Evolutionary conservation across 64 coral and sea anemone species (phyloP).

Genomic region (Astreopora myriophthalma): DNA sequence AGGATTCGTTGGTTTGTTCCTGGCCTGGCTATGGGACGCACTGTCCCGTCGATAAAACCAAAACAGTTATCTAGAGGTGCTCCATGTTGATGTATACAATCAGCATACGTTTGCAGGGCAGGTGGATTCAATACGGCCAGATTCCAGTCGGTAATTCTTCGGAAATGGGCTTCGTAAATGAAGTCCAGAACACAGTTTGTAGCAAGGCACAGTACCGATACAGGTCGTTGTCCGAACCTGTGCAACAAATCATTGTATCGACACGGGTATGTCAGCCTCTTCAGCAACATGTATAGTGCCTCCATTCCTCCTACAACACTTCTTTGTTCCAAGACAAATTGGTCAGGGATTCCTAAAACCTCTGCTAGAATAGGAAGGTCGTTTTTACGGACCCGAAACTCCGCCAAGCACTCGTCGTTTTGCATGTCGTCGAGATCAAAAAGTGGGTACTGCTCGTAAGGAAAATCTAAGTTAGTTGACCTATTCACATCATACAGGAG

Average conservation of each 20-base stretch:
- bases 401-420: slow-evolving; percentile 16
- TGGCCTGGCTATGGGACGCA: background rate
- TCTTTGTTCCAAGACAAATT: too few species aligned
- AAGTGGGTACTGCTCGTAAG: background rate
- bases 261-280: slow-evolving; percentile 18
- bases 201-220: background rate
- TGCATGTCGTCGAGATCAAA: slow-evolving; percentile 26
- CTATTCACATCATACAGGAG: too few species aligned
- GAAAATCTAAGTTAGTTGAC: too few species aligned
- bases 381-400: slow-evolving; percentile 36
- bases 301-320: background rate
- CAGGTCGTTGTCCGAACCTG: background rate
- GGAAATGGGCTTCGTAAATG: background rate
- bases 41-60: too few species aligned
- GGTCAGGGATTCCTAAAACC: background rate
- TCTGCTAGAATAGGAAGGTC: slow-evolving; percentile 33
- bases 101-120: background rate
- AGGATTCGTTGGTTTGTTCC: background rate
- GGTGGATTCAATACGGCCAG: background rate
- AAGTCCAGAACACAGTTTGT: slow-evolving; percentile 9
- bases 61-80: background rate
- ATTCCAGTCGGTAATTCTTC: slow-evolving; percentile 34
- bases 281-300: background rate
- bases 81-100: background rate
- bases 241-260: background rate